These are phyloP conservation scores for Hirtodrosophila histrioides DNA, from an alignment of 2,888 invertebrate genomes.

Conservation along the genomic window DNA sequence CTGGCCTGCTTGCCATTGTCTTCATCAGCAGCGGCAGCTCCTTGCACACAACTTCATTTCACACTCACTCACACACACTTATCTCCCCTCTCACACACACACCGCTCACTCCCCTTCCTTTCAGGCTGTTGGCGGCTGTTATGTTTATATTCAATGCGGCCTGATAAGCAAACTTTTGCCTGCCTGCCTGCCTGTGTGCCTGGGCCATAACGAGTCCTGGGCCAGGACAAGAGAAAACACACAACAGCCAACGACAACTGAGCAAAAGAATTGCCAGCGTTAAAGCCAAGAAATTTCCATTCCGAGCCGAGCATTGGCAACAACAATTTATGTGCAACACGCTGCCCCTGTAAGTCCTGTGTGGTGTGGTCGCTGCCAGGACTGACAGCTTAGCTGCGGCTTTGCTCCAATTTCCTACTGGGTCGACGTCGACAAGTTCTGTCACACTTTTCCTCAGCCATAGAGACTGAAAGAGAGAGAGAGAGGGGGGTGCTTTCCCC, in stretches of 20 bases:
- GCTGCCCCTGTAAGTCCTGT: not conserved
- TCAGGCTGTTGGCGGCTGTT: constrained; percentile 16
- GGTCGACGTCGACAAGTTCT: constrained; percentile 63
- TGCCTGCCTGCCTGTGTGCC: constrained; percentile 15
- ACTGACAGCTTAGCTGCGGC: constrained; percentile 76
- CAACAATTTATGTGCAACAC: constrained; percentile 49
- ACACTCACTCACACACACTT: constrained; percentile 34
- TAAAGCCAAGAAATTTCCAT: constrained; percentile 56
- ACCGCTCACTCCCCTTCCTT: not conserved
- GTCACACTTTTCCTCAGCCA: constrained; percentile 42
- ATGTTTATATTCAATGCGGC: constrained; percentile 58
- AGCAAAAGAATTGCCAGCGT: constrained; percentile 29
- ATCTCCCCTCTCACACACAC: too few species aligned
- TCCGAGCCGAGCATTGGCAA: constrained; percentile 26
- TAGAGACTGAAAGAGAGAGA: not conserved
- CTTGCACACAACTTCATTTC: constrained; percentile 65
- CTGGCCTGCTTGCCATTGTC: constrained; percentile 38
- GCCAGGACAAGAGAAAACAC: constrained; percentile 6
- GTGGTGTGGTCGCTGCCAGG: constrained; percentile 29
- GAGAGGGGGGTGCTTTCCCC: not conserved
- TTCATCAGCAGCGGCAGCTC: constrained; percentile 42
- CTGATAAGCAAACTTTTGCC: constrained; percentile 63
- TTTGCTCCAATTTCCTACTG: constrained; percentile 75
- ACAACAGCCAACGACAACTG: not conserved
- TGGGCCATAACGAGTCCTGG: constrained; percentile 46